Evolutionary conservation across 1,140 invertebrate genomes (phyloP), one percentile per base, ranked within the genome.

Genomic region (Drosophila prosaltans): DNA sequence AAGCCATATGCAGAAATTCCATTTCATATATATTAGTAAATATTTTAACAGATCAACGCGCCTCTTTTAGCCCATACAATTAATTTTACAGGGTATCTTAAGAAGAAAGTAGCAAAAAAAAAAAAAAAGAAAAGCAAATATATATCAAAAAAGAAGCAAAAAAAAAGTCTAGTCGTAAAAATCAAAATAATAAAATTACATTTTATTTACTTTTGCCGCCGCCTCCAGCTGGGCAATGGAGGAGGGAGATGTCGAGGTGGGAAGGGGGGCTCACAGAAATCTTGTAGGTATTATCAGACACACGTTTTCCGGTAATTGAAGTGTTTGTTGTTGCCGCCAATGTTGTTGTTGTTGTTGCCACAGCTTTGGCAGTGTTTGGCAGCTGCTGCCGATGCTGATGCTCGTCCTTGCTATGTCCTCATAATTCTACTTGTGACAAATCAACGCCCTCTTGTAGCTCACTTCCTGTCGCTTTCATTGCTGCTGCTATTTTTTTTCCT

Each of bases 271-370:
- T 30, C 51, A 58, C 40, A 2, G 72, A 67, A 69, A 83, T 61
- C 73, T 72, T 41, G 58, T 39, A 84, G 80, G 81, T 79, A 84
- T 84, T 89, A 81, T 89, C 78, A 51, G 72, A 78, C 71, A 89
- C 84, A 89, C 80, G 84, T 89, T 89, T 89, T 84, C 85, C 84
- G 78, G 84, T 81, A 84, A 84, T 89, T 89, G 74, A 89, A 89
- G 84, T 89, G 85, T 72, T 81, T 71, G 72, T 80, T 80, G 65
- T 36, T 36, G 32, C 32, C 32, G 32, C 4, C 4, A 4, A 79
- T 73, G 72, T 80, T 76, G 65, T 72, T 65, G 67, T 69, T 73
- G 55, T 48, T 58, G 48, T 41, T 63, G 28, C 24, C 24, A 10
- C 21, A 54, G 7, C 10, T 63, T 21, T 36, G 39, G 16, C 41